Evolutionary conservation across 2,113 vertebrate species (phyloP).

Genomic region (Anolis sagrei): DNA sequence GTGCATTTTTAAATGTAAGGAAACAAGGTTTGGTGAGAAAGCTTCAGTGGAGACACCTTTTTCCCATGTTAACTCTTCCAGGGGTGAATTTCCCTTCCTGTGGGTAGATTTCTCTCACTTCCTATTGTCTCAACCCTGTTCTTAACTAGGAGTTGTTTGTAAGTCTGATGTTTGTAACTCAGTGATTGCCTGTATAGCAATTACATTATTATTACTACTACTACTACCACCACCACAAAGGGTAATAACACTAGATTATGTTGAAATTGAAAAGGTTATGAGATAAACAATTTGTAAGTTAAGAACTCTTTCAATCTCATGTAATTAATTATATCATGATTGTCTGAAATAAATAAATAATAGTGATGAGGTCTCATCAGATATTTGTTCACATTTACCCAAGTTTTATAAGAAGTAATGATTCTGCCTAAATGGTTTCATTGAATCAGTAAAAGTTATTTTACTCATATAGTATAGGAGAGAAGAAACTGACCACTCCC

Average conservation of each 20-base stretch:
- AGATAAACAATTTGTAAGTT: neutral
- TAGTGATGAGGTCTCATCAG: neutral
- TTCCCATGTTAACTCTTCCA: too few species aligned
- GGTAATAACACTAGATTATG: constrained; percentile 14
- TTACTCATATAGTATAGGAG: too few species aligned
- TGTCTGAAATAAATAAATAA: neutral
- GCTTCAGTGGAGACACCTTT: too few species aligned
- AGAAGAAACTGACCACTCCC: neutral
- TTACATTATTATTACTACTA: neutral
- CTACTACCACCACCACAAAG: neutral
- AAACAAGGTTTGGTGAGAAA: too few species aligned
- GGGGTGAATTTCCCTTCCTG: too few species aligned
- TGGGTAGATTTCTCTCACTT: too few species aligned
- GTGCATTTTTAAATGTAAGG: too few species aligned
- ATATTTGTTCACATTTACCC: neutral
- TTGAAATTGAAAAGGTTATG: neutral
- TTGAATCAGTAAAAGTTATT: neutral
- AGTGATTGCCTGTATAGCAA: too few species aligned
- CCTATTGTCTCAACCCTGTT: too few species aligned
- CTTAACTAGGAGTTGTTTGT: too few species aligned
- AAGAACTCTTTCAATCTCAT: neutral
- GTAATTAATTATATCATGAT: neutral
- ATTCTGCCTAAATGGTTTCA: neutral
- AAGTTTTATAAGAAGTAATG: neutral
- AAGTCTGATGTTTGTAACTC: too few species aligned